These are phyloP conservation scores for Sesia bembeciformis DNA, from an alignment of 2,888 invertebrate genomes.

Conservation along the genomic window DNA sequence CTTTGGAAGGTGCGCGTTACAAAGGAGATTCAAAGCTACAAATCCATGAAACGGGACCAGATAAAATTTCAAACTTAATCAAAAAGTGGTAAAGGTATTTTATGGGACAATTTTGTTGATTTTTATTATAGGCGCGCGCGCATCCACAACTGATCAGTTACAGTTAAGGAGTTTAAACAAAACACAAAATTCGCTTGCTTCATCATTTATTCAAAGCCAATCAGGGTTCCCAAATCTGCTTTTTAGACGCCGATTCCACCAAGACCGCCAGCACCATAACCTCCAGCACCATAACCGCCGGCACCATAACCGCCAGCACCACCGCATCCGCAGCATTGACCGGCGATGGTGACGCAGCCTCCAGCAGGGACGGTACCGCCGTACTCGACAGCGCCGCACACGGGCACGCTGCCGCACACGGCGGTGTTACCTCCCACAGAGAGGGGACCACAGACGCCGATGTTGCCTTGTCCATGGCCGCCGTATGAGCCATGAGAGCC, in stretches of 20 bases:
- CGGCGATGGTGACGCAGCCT: constrained; percentile 12
- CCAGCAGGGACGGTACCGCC: constrained; percentile 21
- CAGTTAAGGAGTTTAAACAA: neutral
- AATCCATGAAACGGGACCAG: no score
- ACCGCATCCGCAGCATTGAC: constrained; percentile 6
- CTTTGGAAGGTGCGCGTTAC: no score
- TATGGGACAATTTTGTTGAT: neutral
- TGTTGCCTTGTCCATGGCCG: constrained; percentile 20
- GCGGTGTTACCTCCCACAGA: constrained; percentile 19
- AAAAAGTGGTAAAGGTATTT: no score
- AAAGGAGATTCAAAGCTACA: no score
- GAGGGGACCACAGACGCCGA: constrained; percentile 20
- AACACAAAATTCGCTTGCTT: neutral
- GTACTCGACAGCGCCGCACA: constrained; percentile 27
- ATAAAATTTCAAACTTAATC: no score
- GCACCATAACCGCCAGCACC: neutral
- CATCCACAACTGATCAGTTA: neutral
- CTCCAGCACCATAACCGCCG: neutral
- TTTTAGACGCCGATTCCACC: neutral
- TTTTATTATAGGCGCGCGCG: neutral
- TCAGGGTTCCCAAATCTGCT: neutral
- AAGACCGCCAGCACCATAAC: neutral
- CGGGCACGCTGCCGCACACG: constrained; percentile 27
- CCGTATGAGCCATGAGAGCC: constrained; percentile 15
- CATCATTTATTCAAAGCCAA: neutral